Conservation (phyloP, 2,113 vertebrate species). For the Parotia lawesii region DNA sequence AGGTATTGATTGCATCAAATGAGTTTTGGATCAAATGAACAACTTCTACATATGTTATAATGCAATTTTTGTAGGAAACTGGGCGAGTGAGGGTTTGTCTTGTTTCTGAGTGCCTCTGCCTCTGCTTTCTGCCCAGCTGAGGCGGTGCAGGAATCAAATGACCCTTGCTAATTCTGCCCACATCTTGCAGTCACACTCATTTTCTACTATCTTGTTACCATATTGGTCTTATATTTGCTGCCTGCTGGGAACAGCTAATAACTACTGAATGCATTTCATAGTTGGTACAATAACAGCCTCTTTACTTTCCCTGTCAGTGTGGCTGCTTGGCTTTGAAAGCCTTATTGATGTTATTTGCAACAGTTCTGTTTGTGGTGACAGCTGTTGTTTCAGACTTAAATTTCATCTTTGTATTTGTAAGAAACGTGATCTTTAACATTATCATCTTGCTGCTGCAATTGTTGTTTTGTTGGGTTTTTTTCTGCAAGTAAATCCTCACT, state of each 20-base stretch:
- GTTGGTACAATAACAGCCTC: slow-evolving; percentile 11
- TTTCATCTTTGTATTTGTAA: neutral
- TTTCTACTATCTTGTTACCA: slow-evolving; percentile 39
- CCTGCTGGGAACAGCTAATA: slow-evolving; percentile 37
- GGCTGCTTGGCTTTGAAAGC: slow-evolving; percentile 22
- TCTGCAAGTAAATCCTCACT: neutral
- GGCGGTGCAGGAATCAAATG: neutral
- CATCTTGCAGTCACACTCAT: slow-evolving; percentile 6
- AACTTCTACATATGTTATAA: neutral
- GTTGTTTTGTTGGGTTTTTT: neutral
- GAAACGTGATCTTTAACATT: neutral
- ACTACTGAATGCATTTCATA: slow-evolving; percentile 8
- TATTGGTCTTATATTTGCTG: slow-evolving; percentile 28
- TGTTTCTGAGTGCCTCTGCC: neutral
- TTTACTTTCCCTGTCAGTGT: neutral
- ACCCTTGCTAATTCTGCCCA: slow-evolving; percentile 19
- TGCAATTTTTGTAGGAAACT: neutral
- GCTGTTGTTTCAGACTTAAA: slow-evolving; percentile 33
- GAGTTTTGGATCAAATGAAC: neutral
- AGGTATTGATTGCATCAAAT: neutral
- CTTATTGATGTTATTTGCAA: slow-evolving; percentile 40
- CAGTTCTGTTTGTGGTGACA: slow-evolving; percentile 24
- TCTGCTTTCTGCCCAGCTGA: neutral
- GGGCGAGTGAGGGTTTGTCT: neutral
- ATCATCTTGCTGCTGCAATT: neutral